Evolutionary conservation across 92 coral and sea anemone genomes (phyloP), one percentile per base, ranked within the genome.

Genomic region (Epizoanthus rinbou): DNA sequence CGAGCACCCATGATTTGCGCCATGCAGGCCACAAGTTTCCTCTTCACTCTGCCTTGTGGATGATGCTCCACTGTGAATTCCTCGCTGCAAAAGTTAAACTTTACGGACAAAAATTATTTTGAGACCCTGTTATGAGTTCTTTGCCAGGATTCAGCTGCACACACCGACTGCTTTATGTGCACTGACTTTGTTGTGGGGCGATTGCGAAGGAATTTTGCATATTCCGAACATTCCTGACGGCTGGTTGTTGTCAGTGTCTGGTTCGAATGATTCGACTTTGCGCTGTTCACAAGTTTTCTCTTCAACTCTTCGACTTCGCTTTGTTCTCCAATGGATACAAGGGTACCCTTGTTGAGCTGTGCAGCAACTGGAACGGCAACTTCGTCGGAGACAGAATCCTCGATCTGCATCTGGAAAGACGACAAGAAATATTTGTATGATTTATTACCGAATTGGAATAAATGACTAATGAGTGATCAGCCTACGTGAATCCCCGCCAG

Each of bases 131-230:
- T 64, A 17, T 64, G 39, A 4, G 18, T 64, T 64, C 41, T 64
- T 35, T 64, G 41, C 41, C 69, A 64, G 31, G 35, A 10, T 64
- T 64, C 69, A 23, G 69, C 69, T 10, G 69, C 31, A 35, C 69
- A 64, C 69, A 64, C 69, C 31, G 69, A 64, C 69, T 24, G 69
- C 31, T 64, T 64, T 28, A 64, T 64, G 41, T 64, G 69, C 25
- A 64, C 69, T 64, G 35, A 23, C 31, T 64, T 64, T 28, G 69
- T 9, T 17, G 35, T 64, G 7, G 35, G 69, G n/a, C 31, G 69
- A 35, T 17, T 64, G 4, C 31, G 35, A 17, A 14, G 69, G 15
- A 64, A 28, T 39, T 64, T 25, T 64, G 31, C 69, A 35, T 64
- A 64, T 35, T 23, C 25, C 17, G 41, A 15, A 21, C 69, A 64